Base-by-base conservation (phyloP, 2,797 vertebrate genomes). In the Aplochiton taeniatus region DNA sequence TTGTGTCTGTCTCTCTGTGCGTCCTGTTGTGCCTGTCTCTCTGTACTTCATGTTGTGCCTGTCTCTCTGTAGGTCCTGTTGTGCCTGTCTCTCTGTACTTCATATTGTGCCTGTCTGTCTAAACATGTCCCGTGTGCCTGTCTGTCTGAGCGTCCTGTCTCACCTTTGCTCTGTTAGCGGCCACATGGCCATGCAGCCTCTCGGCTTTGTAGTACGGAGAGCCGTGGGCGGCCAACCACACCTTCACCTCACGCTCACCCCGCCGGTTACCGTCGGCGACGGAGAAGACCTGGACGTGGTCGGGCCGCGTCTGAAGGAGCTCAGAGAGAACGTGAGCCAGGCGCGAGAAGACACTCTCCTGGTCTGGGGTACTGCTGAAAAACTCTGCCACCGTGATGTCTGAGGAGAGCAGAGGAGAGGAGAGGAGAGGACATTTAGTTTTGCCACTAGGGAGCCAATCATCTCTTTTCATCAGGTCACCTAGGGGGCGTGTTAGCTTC, bases 161-260 rank as follows among this genome's bases (percentile, higher is more conserved):
- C 57, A 97, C 95, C 93, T 91, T 87, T 0, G 69, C 79, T 85
- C 83, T 95, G 78, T 91, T 89, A 5, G 86, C 90, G 0, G 91
- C 92, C 73, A 95, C 79, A 1, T 91, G 92, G 55, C 94, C 95
- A 9, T 91, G 94, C 46, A 96, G 90, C 78, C 92, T 96, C 86
- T 95, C 95, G 0, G 90, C 74, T 79, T 85, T 93, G 80, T 92
- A 92, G 76, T 90, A 93, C 0, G 91, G 84, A 0, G 93, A 91
- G 52, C 93, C 93, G 16, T 87, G 91, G 58, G 92, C 91, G 0
- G 92, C 85, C 20, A 95, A 95, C 95, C 95, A 96, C 50, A 95
- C 71, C 45, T 88, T 87, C 67, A 93, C 65, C n/a, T 88, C 88
- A 58, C 66, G 79, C 60, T 0, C 81, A 0, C 61, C 75, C 41